phyloP scores from a whole-genome alignment of 2,797 vertebrate genomes.

The Anolis apletophallus region DNA sequence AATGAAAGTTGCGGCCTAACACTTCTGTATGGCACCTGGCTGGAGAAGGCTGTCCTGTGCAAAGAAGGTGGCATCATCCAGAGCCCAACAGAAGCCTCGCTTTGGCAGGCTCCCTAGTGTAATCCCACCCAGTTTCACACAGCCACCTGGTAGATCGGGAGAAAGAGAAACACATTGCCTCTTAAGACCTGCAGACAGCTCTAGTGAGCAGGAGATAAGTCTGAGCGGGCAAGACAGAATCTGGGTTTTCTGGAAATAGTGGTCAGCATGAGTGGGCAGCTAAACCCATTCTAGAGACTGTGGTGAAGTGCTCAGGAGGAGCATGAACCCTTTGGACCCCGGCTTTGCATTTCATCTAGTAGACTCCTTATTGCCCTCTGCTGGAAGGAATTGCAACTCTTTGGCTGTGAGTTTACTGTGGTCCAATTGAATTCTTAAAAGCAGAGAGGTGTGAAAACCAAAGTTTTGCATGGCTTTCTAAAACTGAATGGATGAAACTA shows the following conservation, averaged over 20 bases:
- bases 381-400: conserved; percentile 17
- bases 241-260: not conserved
- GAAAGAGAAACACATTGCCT: not conserved
- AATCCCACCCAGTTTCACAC: not conserved
- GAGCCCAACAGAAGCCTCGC: not conserved
- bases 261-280: no score
- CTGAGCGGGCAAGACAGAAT: not conserved
- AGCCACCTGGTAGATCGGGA: not conserved
- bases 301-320: not conserved
- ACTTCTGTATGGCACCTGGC: not conserved
- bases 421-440: not conserved
- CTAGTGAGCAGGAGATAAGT: not conserved
- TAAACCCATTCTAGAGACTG: not conserved
- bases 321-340: not conserved
- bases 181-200: not conserved
- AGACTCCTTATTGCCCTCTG: conserved; percentile 18
- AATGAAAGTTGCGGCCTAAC: not conserved
- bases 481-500: not conserved
- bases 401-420: not conserved
- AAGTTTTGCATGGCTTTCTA: not conserved
- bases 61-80: not conserved
- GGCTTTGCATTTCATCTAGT: no score
- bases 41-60: not conserved
- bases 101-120: not conserved
- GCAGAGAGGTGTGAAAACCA: not conserved